A percentile compares a stretch with the other conserved stretches of the same genome.
phyloP scores from a whole-genome alignment of 2,113 vertebrate genomes.

The Boleophthalmus pectinirostris region DNA sequence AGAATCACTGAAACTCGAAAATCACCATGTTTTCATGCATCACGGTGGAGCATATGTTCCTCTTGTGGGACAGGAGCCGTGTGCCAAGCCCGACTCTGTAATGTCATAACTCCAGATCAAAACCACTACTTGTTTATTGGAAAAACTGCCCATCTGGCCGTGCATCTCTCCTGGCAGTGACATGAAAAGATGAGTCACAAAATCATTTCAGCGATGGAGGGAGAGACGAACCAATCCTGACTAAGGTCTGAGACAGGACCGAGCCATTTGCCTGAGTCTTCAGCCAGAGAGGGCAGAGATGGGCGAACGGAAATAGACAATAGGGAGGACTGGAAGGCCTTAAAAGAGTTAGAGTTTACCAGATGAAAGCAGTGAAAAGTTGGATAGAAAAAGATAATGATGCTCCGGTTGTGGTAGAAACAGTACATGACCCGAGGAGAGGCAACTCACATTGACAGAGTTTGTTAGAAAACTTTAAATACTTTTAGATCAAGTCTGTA shows the following conservation, averaged over 20 bases:
- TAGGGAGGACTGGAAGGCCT: slow-evolving; percentile 40
- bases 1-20: slow-evolving; percentile 2
- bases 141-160: slow-evolving; percentile 65
- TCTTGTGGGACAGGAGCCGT: slow-evolving; percentile 32
- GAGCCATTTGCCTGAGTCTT: slow-evolving; percentile 51
- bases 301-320: slow-evolving; percentile 25
- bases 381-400: slow-evolving; percentile 38
- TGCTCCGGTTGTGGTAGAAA: slow-evolving; percentile 21
- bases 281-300: slow-evolving; percentile 52
- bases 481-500: background rate
- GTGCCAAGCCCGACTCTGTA: slow-evolving; percentile 42
- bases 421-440: slow-evolving; percentile 29
- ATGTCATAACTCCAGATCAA: slow-evolving; percentile 58
- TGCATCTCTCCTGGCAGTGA: slow-evolving; percentile 54
- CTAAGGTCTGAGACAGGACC: slow-evolving; percentile 51
- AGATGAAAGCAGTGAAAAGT: slow-evolving; percentile 26
- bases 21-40: slow-evolving; percentile 19
- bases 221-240: slow-evolving; percentile 58
- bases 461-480: slow-evolving; percentile 19
- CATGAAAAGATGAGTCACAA: slow-evolving; percentile 66
- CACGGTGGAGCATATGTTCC: slow-evolving; percentile 25
- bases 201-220: slow-evolving; percentile 57
- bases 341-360: slow-evolving; percentile 30
- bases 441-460: slow-evolving; percentile 6
- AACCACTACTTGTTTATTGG: slow-evolving; percentile 64